Base-by-base conservation (phyloP, 2,797 vertebrate species). In the Oreonectes daqikongensis region DNA sequence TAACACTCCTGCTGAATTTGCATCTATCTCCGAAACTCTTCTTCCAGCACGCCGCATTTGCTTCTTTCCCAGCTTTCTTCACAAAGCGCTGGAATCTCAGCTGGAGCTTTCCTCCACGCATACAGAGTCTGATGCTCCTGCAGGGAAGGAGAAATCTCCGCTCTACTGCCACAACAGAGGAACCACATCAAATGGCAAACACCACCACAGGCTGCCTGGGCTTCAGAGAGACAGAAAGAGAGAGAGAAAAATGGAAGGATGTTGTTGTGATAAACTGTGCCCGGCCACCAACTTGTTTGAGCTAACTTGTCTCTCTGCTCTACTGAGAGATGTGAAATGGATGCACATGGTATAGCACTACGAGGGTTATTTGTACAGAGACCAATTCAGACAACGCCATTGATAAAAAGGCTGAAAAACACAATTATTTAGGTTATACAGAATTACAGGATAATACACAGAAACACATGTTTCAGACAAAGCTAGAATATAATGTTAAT, bases 121-220 rank as follows among this genome's bases (percentile, higher is more conserved):
- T 44, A 64, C 11, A 53, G 69, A 72, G 67, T 72, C 48, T 77
- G 63, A 65, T 75, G 67, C 80, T 79, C 64, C 75, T 61, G 69
- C 71, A 42, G 77, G 30, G 72, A 59, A 66, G 60, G 44, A 48
- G 50, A 81, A 66, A 73, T 66, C 30, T 73, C 44, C 57, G 59
- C 50, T 40, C 60, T 18, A 17, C 32, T 26, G 24, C 44, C 24
- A 53, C 57, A 83, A 64, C 75, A 83, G 69, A 79, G 65, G 55
- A 76, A 35, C 20, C 69, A 67, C 65, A 76, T 81, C 82, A 82
- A 79, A 79, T 79, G 78, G 69, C 60, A 78, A 64, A 81, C 69
- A 78, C 64, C 64, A 63, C 65, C 72, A 72, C 69, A 72, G 79
- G 73, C 79, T 72, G 42, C 53, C 59, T 70, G 70, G 52, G 35